Evolutionary conservation across 2,113 vertebrate genomes (phyloP).

Genomic region (Promerops cafer): DNA sequence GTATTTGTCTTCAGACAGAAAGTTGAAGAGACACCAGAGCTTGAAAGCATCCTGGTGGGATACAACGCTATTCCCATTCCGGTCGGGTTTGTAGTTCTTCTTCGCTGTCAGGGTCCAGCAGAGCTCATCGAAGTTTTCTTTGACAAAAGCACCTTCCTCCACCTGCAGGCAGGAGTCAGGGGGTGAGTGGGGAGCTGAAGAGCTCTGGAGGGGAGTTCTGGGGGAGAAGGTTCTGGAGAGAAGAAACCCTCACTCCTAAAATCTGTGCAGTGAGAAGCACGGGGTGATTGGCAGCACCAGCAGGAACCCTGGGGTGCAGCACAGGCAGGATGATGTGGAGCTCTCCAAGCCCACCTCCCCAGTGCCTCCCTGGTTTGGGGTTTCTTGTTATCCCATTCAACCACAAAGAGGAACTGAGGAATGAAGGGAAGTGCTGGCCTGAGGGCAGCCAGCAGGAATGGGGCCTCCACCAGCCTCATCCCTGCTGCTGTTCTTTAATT

Average conservation of each 20-base stretch:
- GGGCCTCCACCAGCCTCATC: fast-evolving
- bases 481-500: neutral
- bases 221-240: neutral
- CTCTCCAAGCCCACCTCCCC: neutral
- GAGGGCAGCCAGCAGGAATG: neutral
- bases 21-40: slow-evolving; percentile 98
- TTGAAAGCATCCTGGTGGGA: slow-evolving; percentile 86
- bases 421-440: neutral
- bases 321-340: neutral
- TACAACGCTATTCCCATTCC: slow-evolving; percentile 71
- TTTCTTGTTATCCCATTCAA: neutral
- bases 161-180: slow-evolving; percentile 72
- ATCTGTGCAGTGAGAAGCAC: neutral
- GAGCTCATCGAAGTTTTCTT: slow-evolving; percentile 91
- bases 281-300: neutral
- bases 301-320: neutral
- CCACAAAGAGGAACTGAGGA: neutral
- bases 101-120: slow-evolving; percentile 96
- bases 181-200: neutral
- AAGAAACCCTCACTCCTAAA: neutral
- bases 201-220: fast-evolving
- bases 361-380: neutral
- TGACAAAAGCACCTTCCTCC: slow-evolving; percentile 87
- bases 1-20: slow-evolving; percentile 95
- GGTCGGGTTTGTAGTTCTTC: slow-evolving; percentile 87